Base-by-base conservation (phyloP, 1,140 invertebrate species). In the Chionoecetes opilio region DNA sequence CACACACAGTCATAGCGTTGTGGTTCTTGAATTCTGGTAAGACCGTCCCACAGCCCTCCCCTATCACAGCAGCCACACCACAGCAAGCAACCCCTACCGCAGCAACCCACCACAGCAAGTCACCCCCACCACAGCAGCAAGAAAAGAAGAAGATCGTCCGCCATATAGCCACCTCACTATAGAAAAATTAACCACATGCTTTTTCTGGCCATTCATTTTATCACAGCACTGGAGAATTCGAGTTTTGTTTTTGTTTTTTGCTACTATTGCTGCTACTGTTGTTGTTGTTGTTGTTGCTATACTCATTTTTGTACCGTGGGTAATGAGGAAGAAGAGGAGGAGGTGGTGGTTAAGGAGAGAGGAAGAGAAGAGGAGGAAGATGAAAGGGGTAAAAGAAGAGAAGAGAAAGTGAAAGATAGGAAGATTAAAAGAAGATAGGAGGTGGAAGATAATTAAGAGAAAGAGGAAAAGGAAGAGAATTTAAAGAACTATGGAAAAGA, bases 11-110 rank as follows among this genome's bases (percentile, higher is more conserved):
- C 96, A 96, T 85, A 96, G 93, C 89, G 94, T 96, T 53, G 93
- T 96, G 14, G 95, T 96, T 63, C 84, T 96, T 11, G 96, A 96
- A 82, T 96, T 96, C 91, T 96, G 96, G 94, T 96, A 91, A 95
- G 38, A 63, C 46, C 82, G 85, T 75, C n/a, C 32, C 41, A 29
- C 38, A 32, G 29, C 2, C 3, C 17, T 2, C 2, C 21, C 82
- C 21, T 21, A 1, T 26, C n/a, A 11, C 26, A 75, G 11, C 63
- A n/a, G n/a, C 63, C 75, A 34, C 91, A 31, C 63, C 82, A 41
- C 34, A 3, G 21, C 21, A 6, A 75, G 8, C 21, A 75, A 6
- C 53, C 6, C 21, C 2, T 9, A 75, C 53, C 63, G n/a, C 63
- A 26, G 63, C 63, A 17, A 17, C 21, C 21, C n/a, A 75, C 63